Evolutionary conservation across 2,113 vertebrate genomes (phyloP), one percentile per base, ranked within the genome.

Genomic region (Tiliqua scincoides): DNA sequence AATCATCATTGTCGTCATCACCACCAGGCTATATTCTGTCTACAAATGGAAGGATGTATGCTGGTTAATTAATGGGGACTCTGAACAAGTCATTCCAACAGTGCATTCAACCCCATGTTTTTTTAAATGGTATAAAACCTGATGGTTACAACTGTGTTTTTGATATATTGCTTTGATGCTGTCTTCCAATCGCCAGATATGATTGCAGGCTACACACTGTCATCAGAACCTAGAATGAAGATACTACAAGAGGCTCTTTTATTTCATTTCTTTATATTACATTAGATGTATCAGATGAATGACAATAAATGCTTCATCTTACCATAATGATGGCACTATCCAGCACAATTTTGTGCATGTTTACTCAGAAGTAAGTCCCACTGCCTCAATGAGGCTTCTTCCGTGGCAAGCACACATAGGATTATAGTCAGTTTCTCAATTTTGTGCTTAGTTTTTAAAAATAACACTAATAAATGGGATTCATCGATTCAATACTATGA

Each of bases 301-400:
- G 88, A 89, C 21, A 91, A 75, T 82, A 93, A 68, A 88, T 89
- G 79, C 79, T 88, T 93, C 93, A 92, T 87, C 89, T 59, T 79
- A 89, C 82, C 76, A 80, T 68, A 21, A 89, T 85, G 82, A n/a
- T n/a, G n/a, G n/a, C n/a, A n/a, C n/a, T n/a, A n/a, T n/a, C n/a
- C n/a, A n/a, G n/a, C n/a, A n/a, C n/a, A n/a, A n/a, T n/a, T n/a
- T n/a, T n/a, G n/a, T n/a, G n/a, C n/a, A n/a, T n/a, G n/a, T n/a
- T n/a, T n/a, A n/a, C n/a, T n/a, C n/a, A n/a, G n/a, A n/a, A n/a
- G n/a, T n/a, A n/a, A n/a, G n/a, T n/a, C n/a, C n/a, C n/a, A n/a
- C n/a, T n/a, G n/a, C n/a, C n/a, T n/a, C n/a, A n/a, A n/a, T n/a
- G n/a, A n/a, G n/a, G n/a, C n/a, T n/a, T n/a, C n/a, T n/a, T n/a